Conservation (phyloP, 2,797 vertebrate species). For the Rhinophrynus dorsalis region DNA sequence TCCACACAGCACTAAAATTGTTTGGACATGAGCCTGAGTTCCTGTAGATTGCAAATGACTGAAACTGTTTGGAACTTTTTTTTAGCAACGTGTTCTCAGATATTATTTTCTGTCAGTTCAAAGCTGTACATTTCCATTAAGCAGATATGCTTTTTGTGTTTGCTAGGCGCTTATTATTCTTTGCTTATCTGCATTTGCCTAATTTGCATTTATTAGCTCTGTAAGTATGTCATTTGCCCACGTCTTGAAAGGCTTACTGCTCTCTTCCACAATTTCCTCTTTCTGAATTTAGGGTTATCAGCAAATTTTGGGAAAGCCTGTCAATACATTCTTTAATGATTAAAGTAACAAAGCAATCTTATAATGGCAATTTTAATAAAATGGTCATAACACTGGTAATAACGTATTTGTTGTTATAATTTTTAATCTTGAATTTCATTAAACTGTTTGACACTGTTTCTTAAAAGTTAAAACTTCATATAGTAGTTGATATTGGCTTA, state of each 20-base stretch:
- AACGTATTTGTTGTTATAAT: background rate
- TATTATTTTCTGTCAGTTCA: slow-evolving; percentile 65
- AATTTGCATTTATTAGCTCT: slow-evolving; percentile 76
- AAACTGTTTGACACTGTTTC: background rate
- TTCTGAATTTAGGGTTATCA: slow-evolving; percentile 65
- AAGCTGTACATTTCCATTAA: slow-evolving; percentile 67
- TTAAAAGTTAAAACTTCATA: background rate
- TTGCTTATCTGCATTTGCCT: slow-evolving; percentile 68
- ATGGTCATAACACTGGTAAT: no score
- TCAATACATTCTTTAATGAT: slow-evolving; percentile 56
- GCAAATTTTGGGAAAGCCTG: slow-evolving; percentile 61
- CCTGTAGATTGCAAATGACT: slow-evolving; percentile 44
- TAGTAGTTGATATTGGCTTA: no score
- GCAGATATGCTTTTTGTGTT: slow-evolving; percentile 68
- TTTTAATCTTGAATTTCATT: background rate
- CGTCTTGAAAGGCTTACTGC: slow-evolving; percentile 63
- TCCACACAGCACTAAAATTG: slow-evolving; percentile 31
- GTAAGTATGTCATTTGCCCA: slow-evolving; percentile 68
- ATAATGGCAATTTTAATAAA: background rate
- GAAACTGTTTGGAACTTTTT: slow-evolving; percentile 65
- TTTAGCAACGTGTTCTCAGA: slow-evolving; percentile 68
- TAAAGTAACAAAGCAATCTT: slow-evolving; percentile 39
- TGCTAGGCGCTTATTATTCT: slow-evolving; percentile 70
- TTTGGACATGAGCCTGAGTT: slow-evolving; percentile 25
- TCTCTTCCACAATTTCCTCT: slow-evolving; percentile 67